Percentiles rank a stretch among this genome's conserved stretches.
These are phyloP conservation scores for Coranthus polyacanthus DNA, from an alignment of 2,797 vertebrate genomes.

Conservation along the genomic window DNA sequence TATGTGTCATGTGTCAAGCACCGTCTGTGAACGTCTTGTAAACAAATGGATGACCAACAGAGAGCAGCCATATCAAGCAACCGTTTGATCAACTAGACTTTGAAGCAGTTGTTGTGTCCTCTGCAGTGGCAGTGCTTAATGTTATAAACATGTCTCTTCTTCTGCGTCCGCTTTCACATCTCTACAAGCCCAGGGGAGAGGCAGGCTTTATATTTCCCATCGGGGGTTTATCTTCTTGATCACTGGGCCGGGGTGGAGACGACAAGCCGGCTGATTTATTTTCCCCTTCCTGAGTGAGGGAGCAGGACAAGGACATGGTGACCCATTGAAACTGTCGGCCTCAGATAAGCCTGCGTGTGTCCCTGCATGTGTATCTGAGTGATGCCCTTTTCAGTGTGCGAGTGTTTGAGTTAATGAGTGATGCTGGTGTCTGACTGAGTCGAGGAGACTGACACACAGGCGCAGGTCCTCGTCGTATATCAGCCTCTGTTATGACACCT, in stretches of 20 bases:
- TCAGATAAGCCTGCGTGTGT: slow-evolving; percentile 9
- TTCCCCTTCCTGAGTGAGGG: slow-evolving; percentile 54
- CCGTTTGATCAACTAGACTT: slow-evolving; percentile 45
- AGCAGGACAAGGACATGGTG: slow-evolving; percentile 71
- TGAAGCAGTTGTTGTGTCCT: slow-evolving; percentile 27
- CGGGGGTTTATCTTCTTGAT: slow-evolving; percentile 76
- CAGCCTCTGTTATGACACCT: slow-evolving; percentile 61
- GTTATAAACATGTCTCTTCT: slow-evolving; percentile 31
- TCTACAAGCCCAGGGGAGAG: slow-evolving; percentile 27
- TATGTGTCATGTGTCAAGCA: neutral
- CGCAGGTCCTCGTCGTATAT: slow-evolving; percentile 45
- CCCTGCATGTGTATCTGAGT: slow-evolving; percentile 17
- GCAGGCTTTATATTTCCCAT: slow-evolving; percentile 73
- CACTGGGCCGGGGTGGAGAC: slow-evolving; percentile 51
- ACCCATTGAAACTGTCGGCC: slow-evolving; percentile 57
- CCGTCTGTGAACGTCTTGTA: neutral
- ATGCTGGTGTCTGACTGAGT: slow-evolving; percentile 37
- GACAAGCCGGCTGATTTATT: slow-evolving; percentile 70
- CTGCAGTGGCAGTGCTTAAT: neutral
- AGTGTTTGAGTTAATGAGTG: slow-evolving; percentile 49
- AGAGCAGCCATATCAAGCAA: slow-evolving; percentile 20
- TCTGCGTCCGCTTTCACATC: slow-evolving; percentile 23
- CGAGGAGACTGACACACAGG: slow-evolving; percentile 37
- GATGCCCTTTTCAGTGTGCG: slow-evolving; percentile 38
- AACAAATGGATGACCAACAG: slow-evolving; percentile 25